Evolutionary conservation across 2,888 invertebrate species (phyloP).

Genomic region (Drosophila mulleri): DNA sequence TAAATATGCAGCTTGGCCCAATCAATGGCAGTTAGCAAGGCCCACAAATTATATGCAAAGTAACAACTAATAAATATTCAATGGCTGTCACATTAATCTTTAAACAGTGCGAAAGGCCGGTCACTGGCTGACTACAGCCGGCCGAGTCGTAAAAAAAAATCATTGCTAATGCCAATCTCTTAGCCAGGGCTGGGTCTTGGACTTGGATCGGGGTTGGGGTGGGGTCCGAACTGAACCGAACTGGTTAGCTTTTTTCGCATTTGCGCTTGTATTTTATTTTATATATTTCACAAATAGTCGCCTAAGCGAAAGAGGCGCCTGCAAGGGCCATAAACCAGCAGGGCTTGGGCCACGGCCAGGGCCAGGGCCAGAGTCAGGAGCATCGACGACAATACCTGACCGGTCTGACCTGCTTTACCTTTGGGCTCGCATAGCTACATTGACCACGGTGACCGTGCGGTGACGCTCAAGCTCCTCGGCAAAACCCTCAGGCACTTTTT

Average conservation of each 20-base stretch:
- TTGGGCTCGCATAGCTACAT: slow-evolving; percentile 49
- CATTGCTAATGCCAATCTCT: slow-evolving; percentile 81
- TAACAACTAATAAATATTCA: slow-evolving; percentile 80
- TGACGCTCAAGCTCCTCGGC: slow-evolving; percentile 69
- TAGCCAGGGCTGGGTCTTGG: slow-evolving; percentile 39
- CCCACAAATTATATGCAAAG: slow-evolving; percentile 79
- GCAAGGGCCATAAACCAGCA: slow-evolving; percentile 71
- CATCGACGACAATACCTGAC: slow-evolving; percentile 76
- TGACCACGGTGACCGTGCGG: slow-evolving; percentile 76
- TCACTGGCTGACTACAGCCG: neutral
- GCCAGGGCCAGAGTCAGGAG: slow-evolving; percentile 33
- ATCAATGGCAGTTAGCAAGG: slow-evolving; percentile 71
- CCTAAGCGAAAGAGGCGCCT: slow-evolving; percentile 73
- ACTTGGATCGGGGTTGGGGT: neutral
- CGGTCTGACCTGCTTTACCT: slow-evolving; percentile 74
- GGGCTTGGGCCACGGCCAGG: slow-evolving; percentile 18
- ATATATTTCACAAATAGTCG: slow-evolving; percentile 80
- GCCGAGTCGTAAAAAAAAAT: slow-evolving; percentile 54
- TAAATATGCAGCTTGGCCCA: slow-evolving; percentile 66
- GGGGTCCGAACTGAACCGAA: neutral
- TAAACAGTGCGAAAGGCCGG: slow-evolving; percentile 69
- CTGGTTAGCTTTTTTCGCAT: slow-evolving; percentile 33
- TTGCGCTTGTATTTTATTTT: slow-evolving; percentile 66
- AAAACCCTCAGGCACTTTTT: slow-evolving; percentile 81
- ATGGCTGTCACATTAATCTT: slow-evolving; percentile 80